Evolutionary conservation across 2,888 invertebrate genomes (phyloP), one percentile per base, ranked within the genome.

Genomic region (Chymomyza fuscimana): DNA sequence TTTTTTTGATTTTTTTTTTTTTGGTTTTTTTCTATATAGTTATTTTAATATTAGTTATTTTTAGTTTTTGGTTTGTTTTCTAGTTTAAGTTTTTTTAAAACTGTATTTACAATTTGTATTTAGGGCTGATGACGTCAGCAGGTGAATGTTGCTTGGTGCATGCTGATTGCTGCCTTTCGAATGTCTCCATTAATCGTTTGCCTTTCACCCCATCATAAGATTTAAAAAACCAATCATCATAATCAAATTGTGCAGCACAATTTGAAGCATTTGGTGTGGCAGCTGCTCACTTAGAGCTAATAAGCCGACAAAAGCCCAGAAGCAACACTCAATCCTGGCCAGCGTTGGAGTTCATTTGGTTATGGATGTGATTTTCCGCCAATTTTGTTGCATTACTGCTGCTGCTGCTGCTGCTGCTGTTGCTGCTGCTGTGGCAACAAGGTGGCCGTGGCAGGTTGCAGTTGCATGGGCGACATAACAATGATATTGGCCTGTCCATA

Each of bases 401-500:
- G 78, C 22, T 70, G 80, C 25, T 73, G 72, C 25, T 67, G 58
- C 29, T 56, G 64, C 12, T 67, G 51, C 9, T 58, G 32, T 10
- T 58, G 65, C 69, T 81, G 82, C 36, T 76, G 73, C 62, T 81
- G 77, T 46, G 63, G 59, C 52, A 63, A 19, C 56, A 54, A 54
- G 16, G 5, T 54, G 54, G 54, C 54, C 22, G 62, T 68, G 12
- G 61, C 62, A 78, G 79, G 74, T 40, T 69, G 71, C 76, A 80
- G 66, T 60, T 81, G 80, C 87, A 87, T 88, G 50, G 90, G 90
- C 76, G 90, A 90, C 90, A 90, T 90, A n/a, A 90, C 87, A 73
- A 90, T 90, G 25, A 90, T 89, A 76, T 90, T 89, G 63, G 89
- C 74, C 58, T 84, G 82, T 64, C 87, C 86, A 71, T 84, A 84